Percentiles rank a stretch among this genome's conserved stretches.
Evolutionary conservation across 2,113 vertebrate species (phyloP).

Genomic region (Potamarius usumacintae): DNA sequence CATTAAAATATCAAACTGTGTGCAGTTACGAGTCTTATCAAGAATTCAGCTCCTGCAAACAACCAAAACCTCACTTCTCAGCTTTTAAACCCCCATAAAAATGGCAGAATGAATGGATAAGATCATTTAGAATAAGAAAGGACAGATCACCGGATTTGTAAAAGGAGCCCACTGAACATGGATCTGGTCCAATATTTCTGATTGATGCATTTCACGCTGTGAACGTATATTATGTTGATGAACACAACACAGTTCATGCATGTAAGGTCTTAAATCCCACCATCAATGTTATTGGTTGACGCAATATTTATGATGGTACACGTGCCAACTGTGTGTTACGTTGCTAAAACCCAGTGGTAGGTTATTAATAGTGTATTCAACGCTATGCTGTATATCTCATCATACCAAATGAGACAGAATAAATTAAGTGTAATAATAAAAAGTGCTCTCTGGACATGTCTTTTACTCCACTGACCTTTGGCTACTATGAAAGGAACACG

Average conservation of each 20-base stretch:
- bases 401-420: background rate
- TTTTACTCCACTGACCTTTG: slow-evolving; percentile 5
- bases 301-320: background rate
- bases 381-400: background rate
- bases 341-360: background rate
- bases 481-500: background rate
- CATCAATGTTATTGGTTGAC: background rate
- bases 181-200: background rate
- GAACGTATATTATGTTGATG: background rate
- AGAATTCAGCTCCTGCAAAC: background rate
- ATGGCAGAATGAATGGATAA: background rate
- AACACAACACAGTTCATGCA: background rate
- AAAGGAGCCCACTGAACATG: background rate
- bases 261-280: background rate
- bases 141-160: background rate
- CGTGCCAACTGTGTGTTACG: background rate
- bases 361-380: background rate
- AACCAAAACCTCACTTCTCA: background rate
- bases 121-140: too few species aligned
- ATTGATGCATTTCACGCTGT: background rate
- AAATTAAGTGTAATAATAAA: background rate
- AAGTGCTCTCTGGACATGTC: background rate
- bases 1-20: background rate
- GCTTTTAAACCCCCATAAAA: background rate
- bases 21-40: background rate